Evolutionary conservation across 2,888 invertebrate species (phyloP), one percentile per base, ranked within the genome.

Genomic region (Daptonema setosum): DNA sequence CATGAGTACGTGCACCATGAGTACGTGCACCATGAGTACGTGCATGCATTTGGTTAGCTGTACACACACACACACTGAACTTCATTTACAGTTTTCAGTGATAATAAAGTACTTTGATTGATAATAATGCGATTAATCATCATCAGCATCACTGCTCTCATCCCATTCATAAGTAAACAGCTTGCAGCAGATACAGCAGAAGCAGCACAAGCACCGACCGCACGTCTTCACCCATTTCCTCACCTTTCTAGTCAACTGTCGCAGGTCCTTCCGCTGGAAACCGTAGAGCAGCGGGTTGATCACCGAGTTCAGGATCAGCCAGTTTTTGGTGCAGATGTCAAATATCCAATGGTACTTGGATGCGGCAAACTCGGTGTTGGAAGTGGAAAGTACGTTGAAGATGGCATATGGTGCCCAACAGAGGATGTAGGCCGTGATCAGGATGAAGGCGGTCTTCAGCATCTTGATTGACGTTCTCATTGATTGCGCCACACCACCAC

Each of bases 261-360:
- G 5, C 14, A 47, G n/a, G 5, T 47, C 47, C 5, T 47, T n/a
- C 17, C 47, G 47, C n/a, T 11, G 8, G 47, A 47, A 47, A n/a
- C 47, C 47, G 24, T 47, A 47, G n/a, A 47, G 47, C 47, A 47
- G 47, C 47, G 47, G 47, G 47, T 47, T 47, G 47, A 47, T 47
- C 17, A 47, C 17, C 47, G 47, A 47, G 24, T 47, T 47, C 17
- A 47, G 47, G 17, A 47, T n/a, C 17, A 47, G 17, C 47, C 17
- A 22, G 47, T 47, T 22, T 22, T 47, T 47, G 47, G 17, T 5
- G 5, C 17, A 17, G n/a, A n/a, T 22, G 47, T 47, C 24, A 22
- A 17, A 5, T 22, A n/a, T 5, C 47, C 5, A n/a, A 5, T 47
- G 17, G 11, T 35, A 17, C 35, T 8, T 35, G 8, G 35, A 17